Conservation (phyloP, 2,888 invertebrate genomes). For the Timema cristinae region DNA sequence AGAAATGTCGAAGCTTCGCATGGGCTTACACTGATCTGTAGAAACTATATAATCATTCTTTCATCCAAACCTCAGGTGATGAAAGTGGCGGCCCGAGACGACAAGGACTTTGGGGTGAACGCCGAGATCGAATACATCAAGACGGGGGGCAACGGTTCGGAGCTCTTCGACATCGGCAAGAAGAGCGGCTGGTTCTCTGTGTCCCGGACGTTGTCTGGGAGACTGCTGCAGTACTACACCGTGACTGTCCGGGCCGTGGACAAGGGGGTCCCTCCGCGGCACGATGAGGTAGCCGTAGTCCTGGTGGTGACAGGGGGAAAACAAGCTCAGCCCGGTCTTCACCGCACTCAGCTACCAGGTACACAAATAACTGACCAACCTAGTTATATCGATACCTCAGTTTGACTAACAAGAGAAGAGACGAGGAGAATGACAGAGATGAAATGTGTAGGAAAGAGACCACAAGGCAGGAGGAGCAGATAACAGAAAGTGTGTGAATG, state of each 20-base stretch:
- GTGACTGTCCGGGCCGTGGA: constrained; percentile 74
- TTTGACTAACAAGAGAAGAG: too few species aligned
- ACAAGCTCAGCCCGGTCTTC: constrained; percentile 74
- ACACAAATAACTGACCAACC: too few species aligned
- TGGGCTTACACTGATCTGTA: too few species aligned
- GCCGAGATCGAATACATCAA: constrained; percentile 80
- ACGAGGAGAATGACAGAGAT: too few species aligned
- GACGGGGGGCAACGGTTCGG: constrained; percentile 70
- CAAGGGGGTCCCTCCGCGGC: constrained; percentile 81
- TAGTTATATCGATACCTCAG: too few species aligned
- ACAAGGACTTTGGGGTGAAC: constrained; percentile 80
- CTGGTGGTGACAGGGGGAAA: constrained; percentile 84
- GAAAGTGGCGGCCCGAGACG: constrained; percentile 59
- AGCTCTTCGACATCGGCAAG: constrained; percentile 68
- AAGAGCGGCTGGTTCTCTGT: constrained; percentile 79
- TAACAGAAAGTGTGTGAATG: too few species aligned
- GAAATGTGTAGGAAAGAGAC: too few species aligned
- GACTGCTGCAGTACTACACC: constrained; percentile 55
- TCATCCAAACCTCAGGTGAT: constrained; percentile 49
- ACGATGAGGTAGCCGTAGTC: constrained; percentile 67
- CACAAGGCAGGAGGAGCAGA: too few species aligned
- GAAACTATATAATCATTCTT: too few species aligned
- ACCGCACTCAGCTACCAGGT: constrained; percentile 74
- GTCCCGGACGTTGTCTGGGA: constrained; percentile 50
- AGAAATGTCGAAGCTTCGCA: too few species aligned